Evolutionary conservation across 1,140 invertebrate species (phyloP).

Genomic region (Archivesica marissinica): DNA sequence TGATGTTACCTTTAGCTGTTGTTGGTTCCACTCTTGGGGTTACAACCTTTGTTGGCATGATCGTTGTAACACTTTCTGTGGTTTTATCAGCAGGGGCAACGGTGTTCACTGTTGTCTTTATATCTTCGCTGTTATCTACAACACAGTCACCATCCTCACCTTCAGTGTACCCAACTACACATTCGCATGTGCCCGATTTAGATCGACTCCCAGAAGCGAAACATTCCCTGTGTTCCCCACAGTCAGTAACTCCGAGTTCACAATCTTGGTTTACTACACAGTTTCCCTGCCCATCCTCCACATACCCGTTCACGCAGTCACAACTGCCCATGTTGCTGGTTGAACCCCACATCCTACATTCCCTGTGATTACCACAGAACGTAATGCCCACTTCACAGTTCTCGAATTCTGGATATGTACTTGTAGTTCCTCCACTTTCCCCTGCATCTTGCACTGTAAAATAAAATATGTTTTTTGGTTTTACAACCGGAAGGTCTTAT

Average conservation of each 20-base stretch:
- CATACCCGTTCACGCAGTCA: conserved; percentile 58
- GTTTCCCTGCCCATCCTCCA: conserved; percentile 27
- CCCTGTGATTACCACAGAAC: conserved; percentile 51
- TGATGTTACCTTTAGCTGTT: not conserved
- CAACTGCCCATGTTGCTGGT: conserved; percentile 59
- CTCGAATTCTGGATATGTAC: not conserved
- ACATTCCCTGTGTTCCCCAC: conserved; percentile 59
- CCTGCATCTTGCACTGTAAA: no score
- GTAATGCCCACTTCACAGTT: conserved; percentile 15
- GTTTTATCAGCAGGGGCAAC: not conserved
- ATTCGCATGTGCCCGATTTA: conserved; percentile 60
- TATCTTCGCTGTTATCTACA: not conserved
- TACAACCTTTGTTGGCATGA: not conserved
- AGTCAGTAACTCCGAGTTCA: conserved; percentile 26
- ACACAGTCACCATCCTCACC: conserved; percentile 56
- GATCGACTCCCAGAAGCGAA: conserved; percentile 14
- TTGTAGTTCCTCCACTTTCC: not conserved
- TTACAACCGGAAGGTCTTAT: no score
- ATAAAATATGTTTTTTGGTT: no score
- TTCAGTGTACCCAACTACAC: conserved; percentile 52
- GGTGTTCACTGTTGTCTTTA: not conserved
- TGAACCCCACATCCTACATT: conserved; percentile 44
- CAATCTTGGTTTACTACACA: conserved; percentile 63
- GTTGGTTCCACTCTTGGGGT: not conserved
- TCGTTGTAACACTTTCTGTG: not conserved